Evolutionary conservation across 2,888 invertebrate genomes (phyloP).

Genomic region (Microplitis deprimator): DNA sequence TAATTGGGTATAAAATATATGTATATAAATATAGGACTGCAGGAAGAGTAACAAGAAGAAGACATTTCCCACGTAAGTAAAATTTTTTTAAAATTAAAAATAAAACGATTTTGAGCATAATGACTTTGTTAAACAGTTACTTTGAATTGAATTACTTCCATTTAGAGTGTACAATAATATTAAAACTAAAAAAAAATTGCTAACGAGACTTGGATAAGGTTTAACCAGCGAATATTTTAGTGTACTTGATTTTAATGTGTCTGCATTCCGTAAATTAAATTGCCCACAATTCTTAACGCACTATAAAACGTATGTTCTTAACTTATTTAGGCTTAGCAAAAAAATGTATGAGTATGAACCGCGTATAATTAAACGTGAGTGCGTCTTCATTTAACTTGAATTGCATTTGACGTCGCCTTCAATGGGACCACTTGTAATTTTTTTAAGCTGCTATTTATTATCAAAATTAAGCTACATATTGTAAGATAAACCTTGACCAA

Average conservation of each 20-base stretch:
- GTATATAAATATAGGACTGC: not conserved
- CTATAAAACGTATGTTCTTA: not conserved
- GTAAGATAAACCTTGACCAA: too few species aligned
- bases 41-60: not conserved
- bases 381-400: constrained; percentile 27
- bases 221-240: constrained; percentile 7
- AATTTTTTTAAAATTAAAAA: not conserved
- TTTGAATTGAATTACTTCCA: constrained; percentile 7
- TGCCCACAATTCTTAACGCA: constrained; percentile 14
- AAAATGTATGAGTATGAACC: constrained; percentile 14
- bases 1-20: constrained; percentile 35
- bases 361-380: constrained; percentile 31
- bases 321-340: constrained; percentile 20
- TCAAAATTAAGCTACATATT: not conserved
- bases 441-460: not conserved
- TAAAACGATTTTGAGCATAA: constrained; percentile 18
- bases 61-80: constrained; percentile 3
- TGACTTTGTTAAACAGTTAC: constrained; percentile 32
- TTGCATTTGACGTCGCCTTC: constrained; percentile 8
- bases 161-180: constrained; percentile 2
- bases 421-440: constrained; percentile 30
- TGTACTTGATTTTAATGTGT: constrained; percentile 33
- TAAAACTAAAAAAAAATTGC: not conserved
- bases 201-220: not conserved
- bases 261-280: constrained; percentile 40